A percentile compares a stretch with the other conserved stretches of the same genome.
phyloP scores from a whole-genome alignment of 1,140 invertebrate genomes.

The Diprion similis region DNA sequence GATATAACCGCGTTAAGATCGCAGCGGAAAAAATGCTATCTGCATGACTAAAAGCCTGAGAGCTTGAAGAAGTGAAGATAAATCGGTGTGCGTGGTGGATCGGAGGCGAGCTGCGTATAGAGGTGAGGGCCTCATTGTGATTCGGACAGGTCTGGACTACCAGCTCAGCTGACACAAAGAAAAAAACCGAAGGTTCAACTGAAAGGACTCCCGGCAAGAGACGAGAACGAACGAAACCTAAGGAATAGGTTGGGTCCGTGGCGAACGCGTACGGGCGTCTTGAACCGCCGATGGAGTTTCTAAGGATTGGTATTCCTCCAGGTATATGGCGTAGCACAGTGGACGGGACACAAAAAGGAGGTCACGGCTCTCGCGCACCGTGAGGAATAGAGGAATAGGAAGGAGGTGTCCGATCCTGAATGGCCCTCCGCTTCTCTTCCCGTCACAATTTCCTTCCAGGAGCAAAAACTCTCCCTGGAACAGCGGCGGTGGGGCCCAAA shows the following conservation, averaged over 20 bases:
- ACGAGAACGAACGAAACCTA: background rate
- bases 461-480: background rate
- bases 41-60: too few species aligned
- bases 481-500: background rate
- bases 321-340: background rate
- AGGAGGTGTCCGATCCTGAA: background rate
- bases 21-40: too few species aligned
- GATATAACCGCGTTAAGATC: too few species aligned
- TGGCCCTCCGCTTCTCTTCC: too few species aligned
- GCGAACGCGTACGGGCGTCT: background rate
- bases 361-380: background rate
- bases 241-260: background rate
- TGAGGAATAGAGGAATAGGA: background rate
- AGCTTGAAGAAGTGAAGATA: too few species aligned
- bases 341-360: conserved; percentile 2
- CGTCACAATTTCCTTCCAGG: background rate
- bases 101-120: too few species aligned
- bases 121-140: too few species aligned
- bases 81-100: too few species aligned
- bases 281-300: background rate
- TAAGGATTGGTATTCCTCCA: conserved; percentile 2
- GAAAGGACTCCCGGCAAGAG: background rate
- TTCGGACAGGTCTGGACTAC: too few species aligned
- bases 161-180: too few species aligned
- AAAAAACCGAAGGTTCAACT: background rate